Base-by-base conservation (phyloP, 1,140 invertebrate genomes). In the Anthonomus grandis region DNA sequence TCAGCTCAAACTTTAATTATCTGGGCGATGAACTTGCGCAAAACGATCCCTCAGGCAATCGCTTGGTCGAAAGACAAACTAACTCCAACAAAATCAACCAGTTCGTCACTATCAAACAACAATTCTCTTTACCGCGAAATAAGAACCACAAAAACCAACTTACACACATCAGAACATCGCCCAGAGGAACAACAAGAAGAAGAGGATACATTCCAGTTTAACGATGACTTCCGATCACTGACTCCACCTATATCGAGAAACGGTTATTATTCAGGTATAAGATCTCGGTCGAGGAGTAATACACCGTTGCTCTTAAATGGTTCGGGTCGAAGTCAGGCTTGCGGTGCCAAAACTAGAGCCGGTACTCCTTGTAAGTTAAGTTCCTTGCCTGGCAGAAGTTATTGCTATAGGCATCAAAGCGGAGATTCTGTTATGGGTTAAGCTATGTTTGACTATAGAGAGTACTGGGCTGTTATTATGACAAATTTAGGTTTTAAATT, bases 281-380 rank as follows among this genome's bases (percentile, higher is more conserved):
- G 58, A 24, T 60, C 62, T 13, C 53, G 63, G 45, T 59, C 61
- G 27, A 48, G 64, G 47, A 71, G 70, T 53, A 49, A 42, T 34
- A 73, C 68, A 15, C 69, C 71, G 19, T 52, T 64, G 3, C 13
- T 27, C 13, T 37, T 63, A 12, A 65, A 64, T 54, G 13, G 24
- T 9, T 52, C 59, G 41, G 24, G 39, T 13, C 61, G 56, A 59
- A 51, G 25, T 22, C n/a, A n/a, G n/a, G 15, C 37, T 19, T 73
- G 71, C 52, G 22, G 44, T n/a, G 71, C 66, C 5, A 64, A 56
- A 55, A 73, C 71, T 23, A 55, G 70, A 24, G 27, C 62, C 10
- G 71, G 71, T 15, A 72, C 69, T 0, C 64, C 65, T 13, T 73
- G 71, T 54, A 73, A 70, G 60, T 41, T 68, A 24, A 45, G 52